These are phyloP conservation scores for Heterocephalus glaber DNA, from an alignment of 2,113 vertebrate genomes.

Conservation along the genomic window DNA sequence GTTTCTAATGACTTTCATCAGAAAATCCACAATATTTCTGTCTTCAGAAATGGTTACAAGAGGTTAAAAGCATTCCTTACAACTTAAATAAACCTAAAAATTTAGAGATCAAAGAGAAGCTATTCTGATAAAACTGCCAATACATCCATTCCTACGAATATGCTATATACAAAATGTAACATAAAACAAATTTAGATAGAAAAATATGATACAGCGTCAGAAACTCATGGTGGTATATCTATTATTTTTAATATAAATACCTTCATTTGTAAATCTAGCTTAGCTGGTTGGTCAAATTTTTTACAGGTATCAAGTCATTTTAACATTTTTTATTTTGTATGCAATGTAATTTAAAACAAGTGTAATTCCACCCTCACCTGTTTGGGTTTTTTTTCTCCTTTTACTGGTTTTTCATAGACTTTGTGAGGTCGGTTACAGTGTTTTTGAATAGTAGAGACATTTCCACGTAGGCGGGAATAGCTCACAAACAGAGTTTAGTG, in stretches of 20 bases:
- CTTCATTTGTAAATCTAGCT: neutral
- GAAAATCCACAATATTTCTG: neutral
- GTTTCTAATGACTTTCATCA: neutral
- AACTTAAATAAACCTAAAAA: constrained; percentile 40
- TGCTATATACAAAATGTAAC: neutral
- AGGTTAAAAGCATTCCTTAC: neutral
- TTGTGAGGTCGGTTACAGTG: neutral
- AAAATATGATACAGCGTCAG: neutral
- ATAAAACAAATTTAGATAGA: neutral
- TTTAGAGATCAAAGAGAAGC: neutral
- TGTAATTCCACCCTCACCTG: neutral
- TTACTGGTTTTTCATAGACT: constrained; percentile 63
- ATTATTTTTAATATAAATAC: constrained; percentile 28
- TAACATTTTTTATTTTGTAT: neutral
- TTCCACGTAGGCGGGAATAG: neutral
- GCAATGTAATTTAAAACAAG: neutral
- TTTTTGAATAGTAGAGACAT: neutral
- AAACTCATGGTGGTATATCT: neutral
- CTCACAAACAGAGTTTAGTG: neutral
- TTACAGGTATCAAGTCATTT: neutral
- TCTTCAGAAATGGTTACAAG: neutral
- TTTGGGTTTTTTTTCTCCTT: constrained; percentile 61
- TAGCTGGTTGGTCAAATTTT: neutral
- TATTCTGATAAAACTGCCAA: neutral
- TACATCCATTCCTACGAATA: neutral